Evolutionary conservation across 2,888 invertebrate species (phyloP).

Genomic region (Diloba caeruleocephala): DNA sequence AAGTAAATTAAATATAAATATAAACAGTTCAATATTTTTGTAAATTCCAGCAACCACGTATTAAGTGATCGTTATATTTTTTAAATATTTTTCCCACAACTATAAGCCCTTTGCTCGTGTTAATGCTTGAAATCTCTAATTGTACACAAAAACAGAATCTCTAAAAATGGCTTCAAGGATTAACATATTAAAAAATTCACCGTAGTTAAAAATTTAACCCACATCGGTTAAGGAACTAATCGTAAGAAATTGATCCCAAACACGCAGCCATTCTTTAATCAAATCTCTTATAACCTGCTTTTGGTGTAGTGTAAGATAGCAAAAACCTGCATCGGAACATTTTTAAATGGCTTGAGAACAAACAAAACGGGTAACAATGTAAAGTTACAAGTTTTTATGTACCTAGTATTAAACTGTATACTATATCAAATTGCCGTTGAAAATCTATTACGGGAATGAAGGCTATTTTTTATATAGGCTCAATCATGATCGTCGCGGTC

Average conservation of each 20-base stretch:
- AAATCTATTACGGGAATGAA: conserved; percentile 51
- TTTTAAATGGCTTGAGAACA: conserved; percentile 44
- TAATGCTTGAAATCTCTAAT: conserved; percentile 47
- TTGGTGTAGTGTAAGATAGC: conserved; percentile 24
- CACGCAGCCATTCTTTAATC: conserved; percentile 36
- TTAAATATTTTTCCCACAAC: conserved; percentile 14
- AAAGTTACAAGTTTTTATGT: conserved; percentile 24
- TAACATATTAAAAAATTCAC: conserved; percentile 31
- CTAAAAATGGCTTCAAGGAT: conserved; percentile 50
- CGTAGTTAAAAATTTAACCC: conserved; percentile 44
- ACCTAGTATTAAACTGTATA: conserved; percentile 36
- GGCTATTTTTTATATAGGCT: conserved; percentile 53
- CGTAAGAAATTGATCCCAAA: conserved; percentile 39
- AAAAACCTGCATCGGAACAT: conserved; percentile 38
- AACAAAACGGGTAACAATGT: conserved; percentile 43
- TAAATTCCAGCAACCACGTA: conserved; percentile 33
- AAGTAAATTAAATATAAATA: no score
- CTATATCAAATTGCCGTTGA: conserved; percentile 57
- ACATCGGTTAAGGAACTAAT: conserved; percentile 46
- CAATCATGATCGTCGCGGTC: conserved; percentile 56
- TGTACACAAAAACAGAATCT: conserved; percentile 18
- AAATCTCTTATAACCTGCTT: conserved; percentile 41
- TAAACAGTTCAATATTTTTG: no score
- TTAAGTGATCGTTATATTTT: conserved; percentile 38
- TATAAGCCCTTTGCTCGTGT: conserved; percentile 14